Conservation (phyloP, 2,113 vertebrate genomes). For the Ptychochromis oligacanthus region DNA sequence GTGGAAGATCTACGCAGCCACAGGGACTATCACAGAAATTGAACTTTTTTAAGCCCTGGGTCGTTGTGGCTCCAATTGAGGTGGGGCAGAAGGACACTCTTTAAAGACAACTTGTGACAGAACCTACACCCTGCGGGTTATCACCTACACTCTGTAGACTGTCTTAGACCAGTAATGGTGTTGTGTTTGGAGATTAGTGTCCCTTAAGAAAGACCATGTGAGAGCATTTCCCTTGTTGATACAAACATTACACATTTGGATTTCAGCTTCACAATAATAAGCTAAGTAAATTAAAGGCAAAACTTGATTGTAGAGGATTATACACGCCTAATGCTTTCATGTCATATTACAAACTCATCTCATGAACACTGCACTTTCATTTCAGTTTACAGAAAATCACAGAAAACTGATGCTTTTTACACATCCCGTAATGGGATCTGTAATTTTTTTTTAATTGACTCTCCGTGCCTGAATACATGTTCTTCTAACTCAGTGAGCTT, state of each 20-base stretch:
- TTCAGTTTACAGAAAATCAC: not conserved
- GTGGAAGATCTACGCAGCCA: conserved; percentile 27
- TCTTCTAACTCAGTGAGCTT: not conserved
- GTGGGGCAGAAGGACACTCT: conserved; percentile 12
- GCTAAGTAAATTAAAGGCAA: not conserved
- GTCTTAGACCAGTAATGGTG: not conserved
- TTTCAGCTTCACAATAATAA: not conserved
- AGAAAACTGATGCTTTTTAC: not conserved
- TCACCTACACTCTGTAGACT: not conserved
- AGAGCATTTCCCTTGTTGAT: not conserved
- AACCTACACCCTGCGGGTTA: not conserved
- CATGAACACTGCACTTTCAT: not conserved
- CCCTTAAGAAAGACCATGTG: conserved; percentile 5
- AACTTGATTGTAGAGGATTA: not conserved
- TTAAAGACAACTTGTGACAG: conserved; percentile 19
- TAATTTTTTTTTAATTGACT: not conserved
- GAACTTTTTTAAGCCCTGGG: not conserved
- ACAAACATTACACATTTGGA: not conserved
- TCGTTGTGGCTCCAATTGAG: conserved; percentile 23
- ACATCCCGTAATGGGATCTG: not conserved
- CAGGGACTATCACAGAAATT: not conserved
- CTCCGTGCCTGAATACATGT: not conserved
- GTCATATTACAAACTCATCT: not conserved
- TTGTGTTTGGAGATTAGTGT: not conserved
- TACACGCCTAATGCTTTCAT: not conserved